These are phyloP conservation scores for Perodicticus potto DNA, from an alignment of 2,797 vertebrate species.

Conservation along the genomic window DNA sequence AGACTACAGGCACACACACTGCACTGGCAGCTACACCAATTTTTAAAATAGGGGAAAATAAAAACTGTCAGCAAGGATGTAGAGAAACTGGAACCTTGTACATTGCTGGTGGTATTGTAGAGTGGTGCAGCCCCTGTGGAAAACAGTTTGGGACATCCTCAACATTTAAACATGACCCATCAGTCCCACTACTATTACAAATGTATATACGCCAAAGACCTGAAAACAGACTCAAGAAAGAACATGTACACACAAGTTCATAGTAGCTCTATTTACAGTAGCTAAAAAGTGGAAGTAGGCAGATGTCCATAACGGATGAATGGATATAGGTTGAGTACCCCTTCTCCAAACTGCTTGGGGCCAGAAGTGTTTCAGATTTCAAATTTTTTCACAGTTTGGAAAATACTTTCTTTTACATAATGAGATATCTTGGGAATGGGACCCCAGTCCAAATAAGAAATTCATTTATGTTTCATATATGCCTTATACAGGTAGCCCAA, in stretches of 20 bases:
- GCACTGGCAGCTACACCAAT: not conserved
- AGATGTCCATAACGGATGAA: not conserved
- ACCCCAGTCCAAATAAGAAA: not conserved
- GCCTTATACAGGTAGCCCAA: not conserved
- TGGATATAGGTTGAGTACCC: not conserved
- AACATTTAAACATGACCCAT: not conserved
- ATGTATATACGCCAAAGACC: not conserved
- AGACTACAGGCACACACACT: not conserved
- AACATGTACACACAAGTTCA: not conserved
- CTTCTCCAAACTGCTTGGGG: not conserved
- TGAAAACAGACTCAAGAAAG: not conserved
- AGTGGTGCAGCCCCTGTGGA: not conserved
- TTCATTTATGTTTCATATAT: not conserved
- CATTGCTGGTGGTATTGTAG: not conserved
- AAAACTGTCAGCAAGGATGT: not conserved
- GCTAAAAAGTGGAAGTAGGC: not conserved
- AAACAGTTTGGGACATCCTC: not conserved
- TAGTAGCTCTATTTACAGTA: not conserved
- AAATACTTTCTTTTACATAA: not conserved
- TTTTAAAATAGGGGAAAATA: not conserved
- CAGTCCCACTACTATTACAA: not conserved
- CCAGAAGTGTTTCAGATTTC: not conserved
- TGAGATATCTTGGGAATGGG: not conserved
- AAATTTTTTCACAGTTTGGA: not conserved
- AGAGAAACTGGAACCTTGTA: not conserved